Base-by-base conservation (phyloP, 1,140 invertebrate species). In the Chironomus tepperi region DNA sequence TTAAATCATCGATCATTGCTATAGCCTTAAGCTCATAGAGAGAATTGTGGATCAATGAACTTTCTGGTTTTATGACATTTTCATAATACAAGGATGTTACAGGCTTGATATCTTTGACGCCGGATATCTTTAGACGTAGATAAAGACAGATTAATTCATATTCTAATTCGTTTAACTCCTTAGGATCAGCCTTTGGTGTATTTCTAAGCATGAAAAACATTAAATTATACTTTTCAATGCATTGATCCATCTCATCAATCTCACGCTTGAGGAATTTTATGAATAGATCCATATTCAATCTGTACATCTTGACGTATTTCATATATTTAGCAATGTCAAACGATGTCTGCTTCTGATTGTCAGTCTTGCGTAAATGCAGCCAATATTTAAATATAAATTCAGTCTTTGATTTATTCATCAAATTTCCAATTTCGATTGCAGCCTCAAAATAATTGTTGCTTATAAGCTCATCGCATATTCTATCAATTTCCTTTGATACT, bases 1-100 rank as follows among this genome's bases (percentile, higher is more conserved):
- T 81, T 0, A 82, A 77, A 75, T 82, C 79, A 72, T 82, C 81
- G 7, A 82, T 80, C 3, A 80, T 80, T 0, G 81, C 80, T 21
- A 82, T 74, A 64, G 81, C 80, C 73, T 82, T 82, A 0, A 82
- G 76, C 65, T 82, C 81, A 0, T 79, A 76, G 74, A 82, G 81
- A 6, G 79, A 79, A 75, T 82, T 81, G 72, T 80, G 82, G 0
- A 82, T 70, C 19, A 70, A 1, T 82, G 79, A 76, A 78, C 78
- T 7, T 80, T 79, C 70, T 81, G 80, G 64, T 79, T 77, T 10
- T 76, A 75, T 81, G 5, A 82, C 81, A 64, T 81, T 78, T 74
- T 82, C 81, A 65, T 77, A 82, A 74, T 82, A 82, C 34, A 81
- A 80, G 3, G 81, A 82, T 64, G 82, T 79, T 70, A 81, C 81